Percentiles rank a stretch among this genome's conserved stretches.
Evolutionary conservation across 1,140 invertebrate species (phyloP).

Genomic region (Antheraea mylitta): DNA sequence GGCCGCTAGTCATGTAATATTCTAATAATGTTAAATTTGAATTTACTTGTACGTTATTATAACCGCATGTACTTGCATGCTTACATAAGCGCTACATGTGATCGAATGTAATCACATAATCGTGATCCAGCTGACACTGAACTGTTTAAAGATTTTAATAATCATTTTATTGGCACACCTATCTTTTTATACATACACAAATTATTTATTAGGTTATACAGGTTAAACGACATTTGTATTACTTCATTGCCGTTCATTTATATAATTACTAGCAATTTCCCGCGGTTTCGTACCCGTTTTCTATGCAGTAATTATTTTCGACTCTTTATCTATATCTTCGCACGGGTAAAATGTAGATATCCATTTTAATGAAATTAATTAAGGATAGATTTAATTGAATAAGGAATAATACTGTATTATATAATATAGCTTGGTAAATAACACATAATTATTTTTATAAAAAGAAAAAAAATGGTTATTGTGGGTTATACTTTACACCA

Average conservation of each 20-base stretch:
- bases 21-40: background rate
- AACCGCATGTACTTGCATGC: background rate
- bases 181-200: background rate
- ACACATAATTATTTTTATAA: too few relatives aligned
- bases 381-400: too few relatives aligned
- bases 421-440: too few relatives aligned
- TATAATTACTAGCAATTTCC: too few relatives aligned
- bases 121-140: conserved; percentile 14
- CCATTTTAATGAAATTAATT: too few relatives aligned
- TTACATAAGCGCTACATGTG: background rate
- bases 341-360: too few relatives aligned
- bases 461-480: too few relatives aligned
- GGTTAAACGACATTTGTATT: background rate
- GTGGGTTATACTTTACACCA: too few relatives aligned
- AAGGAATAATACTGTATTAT: too few relatives aligned
- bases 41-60: background rate
- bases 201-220: conserved; percentile 1
- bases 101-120: conserved; percentile 8
- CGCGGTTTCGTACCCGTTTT: too few relatives aligned
- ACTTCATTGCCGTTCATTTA: background rate
- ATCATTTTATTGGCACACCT: conserved; percentile 1
- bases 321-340: too few relatives aligned
- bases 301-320: too few relatives aligned
- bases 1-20: background rate
- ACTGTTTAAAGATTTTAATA: conserved; percentile 11